Evolutionary conservation across 2,888 invertebrate species (phyloP), one percentile per base, ranked within the genome.

Genomic region (Onthophagus sagittarius): DNA sequence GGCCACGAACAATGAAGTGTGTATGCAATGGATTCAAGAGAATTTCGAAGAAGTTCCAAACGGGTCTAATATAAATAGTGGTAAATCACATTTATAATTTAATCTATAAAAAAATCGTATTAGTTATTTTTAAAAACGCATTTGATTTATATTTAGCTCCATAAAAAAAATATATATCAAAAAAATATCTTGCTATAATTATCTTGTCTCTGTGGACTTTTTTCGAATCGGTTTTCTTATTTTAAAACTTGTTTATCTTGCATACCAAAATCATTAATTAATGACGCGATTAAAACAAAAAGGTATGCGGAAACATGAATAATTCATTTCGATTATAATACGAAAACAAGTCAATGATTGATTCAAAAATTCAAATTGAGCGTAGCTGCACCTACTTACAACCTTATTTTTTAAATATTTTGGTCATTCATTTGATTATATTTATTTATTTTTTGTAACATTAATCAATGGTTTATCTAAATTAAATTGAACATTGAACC

Each of bases 1-100:
- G 32, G 74, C 67, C 32, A 53, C 74, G 62, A 72, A 64, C 15
- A 74, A 71, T 64, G 74, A 74, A 11, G 71, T 71, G n/a, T 74
- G 74, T 15, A 62, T 72, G 63, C 67, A 72, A 65, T 74, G 74
- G 74, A 65, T 74, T 31, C 71, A 74, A 63, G 72, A 74, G 62
- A 74, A 72, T 71, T 72, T 74, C 31, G 72, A 72, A 9, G 69
- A 74, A 15, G 62, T 63, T 15, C 53, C 53, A 32, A 72, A 72
- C 15, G 71, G 67, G 15, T 32, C 64, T 13, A 63, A 72, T 63
- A 62, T 62, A 23, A 73, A 65, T 13, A 67, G 39, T 62, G 74
- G 74, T 73, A 71, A 69, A 67, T n/a, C n/a, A n/a, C n/a, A 6
- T 23, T 23, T 23, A n/a, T 23, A 23, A 2, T 23, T 23, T 23